Percentiles rank a stretch among this genome's conserved stretches.
These are phyloP conservation scores for Chrysaora quinquecirrha DNA, from an alignment of 30 jellyfish, hydroid and myxozoan genomes.

Conservation along the genomic window DNA sequence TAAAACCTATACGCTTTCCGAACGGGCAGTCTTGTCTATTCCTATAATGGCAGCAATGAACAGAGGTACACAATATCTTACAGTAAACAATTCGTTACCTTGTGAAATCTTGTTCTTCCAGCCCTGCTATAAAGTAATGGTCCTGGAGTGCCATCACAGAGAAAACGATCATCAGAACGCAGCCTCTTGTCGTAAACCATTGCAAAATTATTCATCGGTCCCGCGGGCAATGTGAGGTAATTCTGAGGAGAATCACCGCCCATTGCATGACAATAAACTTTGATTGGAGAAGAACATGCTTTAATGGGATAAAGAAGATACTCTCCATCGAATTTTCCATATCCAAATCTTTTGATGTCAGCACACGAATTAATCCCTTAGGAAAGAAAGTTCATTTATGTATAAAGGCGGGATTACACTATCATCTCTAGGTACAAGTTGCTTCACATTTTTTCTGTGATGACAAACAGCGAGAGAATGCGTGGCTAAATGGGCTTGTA, in stretches of 20 bases:
- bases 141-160: slow-evolving; percentile 67
- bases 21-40: too few species aligned
- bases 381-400: too few species aligned
- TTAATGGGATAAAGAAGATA: slow-evolving; percentile 75
- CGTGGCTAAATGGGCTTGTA: too few species aligned
- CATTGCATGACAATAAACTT: slow-evolving; percentile 93
- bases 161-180: slow-evolving; percentile 59
- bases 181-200: slow-evolving; percentile 66
- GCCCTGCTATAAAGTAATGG: slow-evolving; percentile 73
- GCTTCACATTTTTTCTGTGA: too few species aligned
- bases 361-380: slow-evolving; percentile 73
- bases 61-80: too few species aligned
- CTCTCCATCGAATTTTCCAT: slow-evolving; percentile 83
- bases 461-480: too few species aligned
- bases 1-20: too few species aligned
- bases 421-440: too few species aligned
- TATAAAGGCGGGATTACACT: too few species aligned
- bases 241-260: slow-evolving; percentile 51
- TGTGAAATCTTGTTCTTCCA: slow-evolving; percentile 74
- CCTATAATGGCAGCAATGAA: too few species aligned
- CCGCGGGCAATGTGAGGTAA: slow-evolving; percentile 84
- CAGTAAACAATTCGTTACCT: too few species aligned
- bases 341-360: slow-evolving; percentile 73
- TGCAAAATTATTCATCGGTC: slow-evolving; percentile 83
- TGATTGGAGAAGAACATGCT: slow-evolving; percentile 71